Conservation (phyloP, 2,113 vertebrate species). For the Pseudois nayaur region DNA sequence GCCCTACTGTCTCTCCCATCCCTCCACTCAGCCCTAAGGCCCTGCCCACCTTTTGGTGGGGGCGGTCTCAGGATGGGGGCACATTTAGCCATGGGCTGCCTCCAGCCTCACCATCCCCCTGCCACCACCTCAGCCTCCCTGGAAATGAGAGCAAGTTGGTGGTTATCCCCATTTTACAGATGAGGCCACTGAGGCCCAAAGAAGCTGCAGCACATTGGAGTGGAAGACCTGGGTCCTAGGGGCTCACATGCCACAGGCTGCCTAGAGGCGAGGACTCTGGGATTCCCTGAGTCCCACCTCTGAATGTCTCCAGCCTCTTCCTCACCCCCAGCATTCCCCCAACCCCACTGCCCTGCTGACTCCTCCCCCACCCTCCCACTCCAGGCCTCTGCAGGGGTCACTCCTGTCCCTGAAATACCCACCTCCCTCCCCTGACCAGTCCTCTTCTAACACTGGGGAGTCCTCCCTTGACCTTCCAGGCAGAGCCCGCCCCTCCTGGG, state of each 20-base stretch:
- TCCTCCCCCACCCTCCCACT: background rate
- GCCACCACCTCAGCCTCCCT: background rate
- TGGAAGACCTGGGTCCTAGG: background rate
- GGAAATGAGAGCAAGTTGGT: background rate
- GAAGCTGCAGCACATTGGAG: background rate
- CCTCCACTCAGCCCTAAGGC: background rate
- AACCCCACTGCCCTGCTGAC: background rate
- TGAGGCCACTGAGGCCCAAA: background rate
- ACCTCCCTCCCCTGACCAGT: background rate
- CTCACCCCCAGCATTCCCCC: accelerated
- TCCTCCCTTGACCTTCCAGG: background rate
- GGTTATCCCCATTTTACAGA: background rate
- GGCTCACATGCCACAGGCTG: background rate
- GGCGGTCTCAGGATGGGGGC: accelerated
- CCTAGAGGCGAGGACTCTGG: background rate
- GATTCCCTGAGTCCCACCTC: background rate
- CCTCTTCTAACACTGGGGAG: background rate
- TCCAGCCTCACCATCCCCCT: background rate
- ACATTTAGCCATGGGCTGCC: too few relatives aligned
- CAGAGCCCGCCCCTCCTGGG: accelerated
- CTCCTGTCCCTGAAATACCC: too few relatives aligned
- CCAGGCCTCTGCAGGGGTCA: background rate
- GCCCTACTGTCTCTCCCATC: accelerated
- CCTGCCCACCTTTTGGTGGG: background rate
- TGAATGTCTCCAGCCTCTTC: background rate